A percentile compares a stretch with the other conserved stretches of the same genome.
These are phyloP conservation scores for Ceryle rudis DNA, from an alignment of 2,797 vertebrate species.

Conservation along the genomic window DNA sequence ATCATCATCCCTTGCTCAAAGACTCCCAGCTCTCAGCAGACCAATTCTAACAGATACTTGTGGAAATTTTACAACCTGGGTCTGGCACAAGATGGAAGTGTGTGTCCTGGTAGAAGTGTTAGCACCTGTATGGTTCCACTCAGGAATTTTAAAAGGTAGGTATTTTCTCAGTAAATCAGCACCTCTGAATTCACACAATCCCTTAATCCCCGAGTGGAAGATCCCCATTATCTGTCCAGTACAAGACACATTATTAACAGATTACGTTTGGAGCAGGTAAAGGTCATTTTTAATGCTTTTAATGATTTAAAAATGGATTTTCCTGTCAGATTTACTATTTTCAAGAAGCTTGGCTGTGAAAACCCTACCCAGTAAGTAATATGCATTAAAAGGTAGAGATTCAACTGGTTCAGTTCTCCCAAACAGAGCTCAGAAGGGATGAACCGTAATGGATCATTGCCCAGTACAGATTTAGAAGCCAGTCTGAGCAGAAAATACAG, in stretches of 20 bases:
- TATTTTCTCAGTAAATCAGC: conserved; percentile 33
- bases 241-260: conserved; percentile 74
- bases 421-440: not conserved
- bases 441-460: not conserved
- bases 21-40: not conserved
- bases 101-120: not conserved
- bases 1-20: not conserved
- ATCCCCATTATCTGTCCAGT: conserved; percentile 71
- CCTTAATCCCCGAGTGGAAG: conserved; percentile 65
- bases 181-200: conserved; percentile 53
- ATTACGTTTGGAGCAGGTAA: conserved; percentile 75
- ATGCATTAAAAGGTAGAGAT: not conserved
- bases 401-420: not conserved
- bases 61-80: not conserved
- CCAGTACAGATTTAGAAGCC: not conserved
- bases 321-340: conserved; percentile 67
- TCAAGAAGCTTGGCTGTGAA: conserved; percentile 34
- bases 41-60: not conserved
- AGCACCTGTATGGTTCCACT: not conserved
- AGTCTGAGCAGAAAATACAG: not conserved
- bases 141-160: not conserved
- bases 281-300: conserved; percentile 77
- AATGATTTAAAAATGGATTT: conserved; percentile 76
- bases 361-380: not conserved
- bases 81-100: not conserved